These are phyloP conservation scores for Malthinus seriepunctatus DNA, from an alignment of 2,888 invertebrate genomes.

Conservation along the genomic window DNA sequence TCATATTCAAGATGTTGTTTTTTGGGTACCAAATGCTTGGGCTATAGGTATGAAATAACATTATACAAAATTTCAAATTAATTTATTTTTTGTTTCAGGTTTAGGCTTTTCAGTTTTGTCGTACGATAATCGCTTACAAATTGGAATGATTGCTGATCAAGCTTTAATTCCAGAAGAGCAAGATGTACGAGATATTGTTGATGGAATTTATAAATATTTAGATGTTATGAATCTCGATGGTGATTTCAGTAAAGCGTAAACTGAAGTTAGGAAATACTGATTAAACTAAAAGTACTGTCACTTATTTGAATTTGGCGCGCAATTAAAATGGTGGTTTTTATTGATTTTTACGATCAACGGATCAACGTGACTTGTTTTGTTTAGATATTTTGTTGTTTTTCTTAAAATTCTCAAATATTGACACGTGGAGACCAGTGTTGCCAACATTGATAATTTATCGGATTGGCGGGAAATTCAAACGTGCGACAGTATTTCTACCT, in stretches of 20 bases:
- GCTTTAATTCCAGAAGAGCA: conserved; percentile 51
- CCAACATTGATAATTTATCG: too few relatives aligned
- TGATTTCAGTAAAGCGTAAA: conserved; percentile 8
- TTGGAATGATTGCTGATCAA: conserved; percentile 57
- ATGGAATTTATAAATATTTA: conserved; percentile 12
- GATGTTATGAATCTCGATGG: conserved; percentile 7
- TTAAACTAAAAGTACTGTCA: too few relatives aligned
- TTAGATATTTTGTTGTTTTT: too few relatives aligned
- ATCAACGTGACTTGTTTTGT: too few relatives aligned
- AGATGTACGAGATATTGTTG: conserved; percentile 49
- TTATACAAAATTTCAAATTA: background rate
- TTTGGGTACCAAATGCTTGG: conserved; percentile 59
- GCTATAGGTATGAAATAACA: conserved; percentile 52
- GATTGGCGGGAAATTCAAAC: too few relatives aligned
- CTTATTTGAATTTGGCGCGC: too few relatives aligned
- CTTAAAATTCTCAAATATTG: too few relatives aligned
- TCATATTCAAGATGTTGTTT: conserved; percentile 54
- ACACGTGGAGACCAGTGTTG: too few relatives aligned
- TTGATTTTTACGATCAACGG: too few relatives aligned
- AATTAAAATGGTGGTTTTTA: too few relatives aligned
- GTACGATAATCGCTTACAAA: conserved; percentile 54
- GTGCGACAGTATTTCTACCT: too few relatives aligned
- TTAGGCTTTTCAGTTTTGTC: conserved; percentile 58
- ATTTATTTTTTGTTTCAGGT: conserved; percentile 45
- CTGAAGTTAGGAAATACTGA: too few relatives aligned